Conservation (phyloP, 2,888 invertebrate species). For the Exocentrus adspersus region DNA sequence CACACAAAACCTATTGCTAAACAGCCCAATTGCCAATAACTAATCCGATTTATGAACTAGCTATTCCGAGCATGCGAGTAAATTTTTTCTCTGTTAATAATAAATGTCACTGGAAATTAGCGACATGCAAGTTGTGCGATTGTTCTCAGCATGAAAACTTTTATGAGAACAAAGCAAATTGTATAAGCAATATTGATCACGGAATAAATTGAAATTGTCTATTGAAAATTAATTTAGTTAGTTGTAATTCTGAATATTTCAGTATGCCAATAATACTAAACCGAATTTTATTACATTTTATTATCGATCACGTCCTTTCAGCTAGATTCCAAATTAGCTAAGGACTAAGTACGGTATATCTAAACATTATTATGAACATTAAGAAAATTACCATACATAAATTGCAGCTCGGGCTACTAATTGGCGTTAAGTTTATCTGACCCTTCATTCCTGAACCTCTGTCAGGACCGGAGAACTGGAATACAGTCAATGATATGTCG, state of each 20-base stretch:
- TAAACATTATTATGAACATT: too few relatives aligned
- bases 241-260: too few relatives aligned
- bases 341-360: too few relatives aligned
- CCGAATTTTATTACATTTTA: too few relatives aligned
- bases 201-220: too few relatives aligned
- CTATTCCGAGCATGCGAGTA: constrained; percentile 5
- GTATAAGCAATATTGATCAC: neutral
- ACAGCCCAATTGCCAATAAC: neutral
- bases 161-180: neutral
- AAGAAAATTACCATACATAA: too few relatives aligned
- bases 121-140: constrained; percentile 5
- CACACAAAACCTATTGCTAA: neutral
- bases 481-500: constrained; percentile 20
- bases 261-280: too few relatives aligned
- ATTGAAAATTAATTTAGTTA: too few relatives aligned
- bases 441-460: too few relatives aligned
- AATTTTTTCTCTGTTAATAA: constrained; percentile 6
- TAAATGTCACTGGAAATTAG: constrained; percentile 12
- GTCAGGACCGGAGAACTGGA: neutral
- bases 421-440: neutral
- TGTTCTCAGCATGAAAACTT: neutral
- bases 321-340: too few relatives aligned
- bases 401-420: too few relatives aligned
- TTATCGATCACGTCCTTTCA: too few relatives aligned
- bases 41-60: constrained; percentile 1